Percentiles rank a stretch among this genome's conserved stretches.
phyloP scores from a whole-genome alignment of 2,888 invertebrate species.

The Choreutis nemorana region DNA sequence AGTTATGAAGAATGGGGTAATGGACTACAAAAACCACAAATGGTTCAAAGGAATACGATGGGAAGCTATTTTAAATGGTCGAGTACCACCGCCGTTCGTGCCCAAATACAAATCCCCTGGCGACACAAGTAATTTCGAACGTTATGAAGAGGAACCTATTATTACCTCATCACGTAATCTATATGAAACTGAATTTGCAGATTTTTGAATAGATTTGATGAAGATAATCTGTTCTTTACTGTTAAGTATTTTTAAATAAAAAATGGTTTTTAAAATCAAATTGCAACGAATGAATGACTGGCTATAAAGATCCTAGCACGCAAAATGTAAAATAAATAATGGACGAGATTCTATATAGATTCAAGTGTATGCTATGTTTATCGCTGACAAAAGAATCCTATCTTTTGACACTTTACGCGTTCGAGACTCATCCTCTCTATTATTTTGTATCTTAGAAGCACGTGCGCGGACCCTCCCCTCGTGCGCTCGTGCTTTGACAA shows the following conservation, averaged over 20 bases:
- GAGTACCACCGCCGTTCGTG: constrained; percentile 69
- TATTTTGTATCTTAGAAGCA: too few species aligned
- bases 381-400: too few species aligned
- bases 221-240: too few species aligned
- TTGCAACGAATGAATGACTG: too few species aligned
- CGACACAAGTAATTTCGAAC: constrained; percentile 79
- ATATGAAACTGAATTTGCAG: constrained; percentile 41
- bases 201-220: constrained; percentile 37
- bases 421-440: too few species aligned
- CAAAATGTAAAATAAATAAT: too few species aligned
- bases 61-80: constrained; percentile 84
- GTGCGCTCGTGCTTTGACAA: constrained; percentile 35
- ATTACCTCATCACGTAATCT: constrained; percentile 30
- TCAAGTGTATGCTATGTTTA: too few species aligned
- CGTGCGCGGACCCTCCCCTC: constrained; percentile 41
- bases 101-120: constrained; percentile 67
- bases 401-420: too few species aligned
- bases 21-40: constrained; percentile 90
- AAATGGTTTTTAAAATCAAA: too few species aligned
- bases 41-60: constrained; percentile 93
- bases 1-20: constrained; percentile 87
- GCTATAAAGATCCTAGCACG: too few species aligned
- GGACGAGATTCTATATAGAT: too few species aligned
- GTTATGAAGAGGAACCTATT: constrained; percentile 63
- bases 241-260: too few species aligned